Evolutionary conservation across 2,113 vertebrate species (phyloP).

Genomic region (Macroglossus sobrinus): DNA sequence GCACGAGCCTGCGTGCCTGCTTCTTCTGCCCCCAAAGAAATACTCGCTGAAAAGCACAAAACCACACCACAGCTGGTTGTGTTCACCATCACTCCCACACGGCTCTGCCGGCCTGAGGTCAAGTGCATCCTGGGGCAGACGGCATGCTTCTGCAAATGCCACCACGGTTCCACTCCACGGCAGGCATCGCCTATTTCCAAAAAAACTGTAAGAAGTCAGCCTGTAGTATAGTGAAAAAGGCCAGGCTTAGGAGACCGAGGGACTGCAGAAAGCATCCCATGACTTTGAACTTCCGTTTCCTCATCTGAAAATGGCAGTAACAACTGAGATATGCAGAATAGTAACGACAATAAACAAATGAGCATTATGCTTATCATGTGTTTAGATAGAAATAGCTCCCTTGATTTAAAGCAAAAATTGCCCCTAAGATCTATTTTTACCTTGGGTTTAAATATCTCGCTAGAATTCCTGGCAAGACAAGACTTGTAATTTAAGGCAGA

Average conservation of each 20-base stretch:
- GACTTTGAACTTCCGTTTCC: neutral
- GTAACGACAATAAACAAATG: neutral
- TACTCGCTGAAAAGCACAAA: neutral
- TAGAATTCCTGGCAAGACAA: neutral
- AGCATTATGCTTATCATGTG: neutral
- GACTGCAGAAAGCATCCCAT: neutral
- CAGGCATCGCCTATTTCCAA: neutral
- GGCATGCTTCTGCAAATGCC: neutral
- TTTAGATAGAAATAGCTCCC: neutral
- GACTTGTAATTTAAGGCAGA: neutral
- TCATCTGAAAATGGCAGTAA: neutral
- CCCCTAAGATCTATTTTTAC: neutral
- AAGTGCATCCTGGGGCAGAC: rapidly evolving
- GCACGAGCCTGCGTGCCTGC: neutral
- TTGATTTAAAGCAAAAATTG: neutral
- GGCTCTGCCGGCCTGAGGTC: neutral
- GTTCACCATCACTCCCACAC: neutral
- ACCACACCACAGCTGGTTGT: neutral
- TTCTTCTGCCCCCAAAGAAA: neutral
- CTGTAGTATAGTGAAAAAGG: neutral
- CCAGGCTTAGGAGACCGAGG: neutral
- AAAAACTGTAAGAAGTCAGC: neutral
- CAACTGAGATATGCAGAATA: neutral
- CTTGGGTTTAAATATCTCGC: neutral
- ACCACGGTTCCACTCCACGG: neutral